phyloP scores from a whole-genome alignment of 2,888 invertebrate genomes.

The Callinectes sapidus region DNA sequence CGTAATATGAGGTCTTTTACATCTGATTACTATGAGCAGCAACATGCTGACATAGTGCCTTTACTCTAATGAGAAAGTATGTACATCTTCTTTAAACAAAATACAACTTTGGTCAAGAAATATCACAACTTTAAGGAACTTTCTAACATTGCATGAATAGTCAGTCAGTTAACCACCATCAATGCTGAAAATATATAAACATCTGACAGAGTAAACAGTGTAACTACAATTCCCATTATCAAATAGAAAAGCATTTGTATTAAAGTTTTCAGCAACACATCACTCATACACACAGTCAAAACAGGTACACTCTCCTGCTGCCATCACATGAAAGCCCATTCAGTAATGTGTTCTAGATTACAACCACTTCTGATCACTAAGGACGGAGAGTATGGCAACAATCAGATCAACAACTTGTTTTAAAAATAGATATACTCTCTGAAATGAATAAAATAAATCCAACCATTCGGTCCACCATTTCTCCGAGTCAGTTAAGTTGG shows the following conservation, averaged over 20 bases:
- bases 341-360: not conserved
- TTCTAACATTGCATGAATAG: not conserved
- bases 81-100: conserved; percentile 8
- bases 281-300: conserved; percentile 16
- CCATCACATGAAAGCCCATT: conserved; percentile 11
- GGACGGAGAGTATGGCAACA: not conserved
- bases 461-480: not conserved
- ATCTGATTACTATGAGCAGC: not conserved
- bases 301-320: conserved; percentile 11
- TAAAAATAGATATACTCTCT: not conserved
- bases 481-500: not conserved
- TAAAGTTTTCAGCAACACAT: not conserved
- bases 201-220: not conserved
- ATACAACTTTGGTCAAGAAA: conserved; percentile 14
- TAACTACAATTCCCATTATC: not conserved
- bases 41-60: not conserved
- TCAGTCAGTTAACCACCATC: not conserved
- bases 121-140: conserved; percentile 28
- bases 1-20: not conserved
- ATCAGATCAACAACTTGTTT: not conserved
- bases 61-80: not conserved
- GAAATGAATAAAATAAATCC: not conserved
- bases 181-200: not conserved
- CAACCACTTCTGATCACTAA: not conserved
- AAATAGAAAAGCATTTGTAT: not conserved